Evolutionary conservation across 2,888 invertebrate genomes (phyloP), one percentile per base, ranked within the genome.

Genomic region (Tortricodes alternella): DNA sequence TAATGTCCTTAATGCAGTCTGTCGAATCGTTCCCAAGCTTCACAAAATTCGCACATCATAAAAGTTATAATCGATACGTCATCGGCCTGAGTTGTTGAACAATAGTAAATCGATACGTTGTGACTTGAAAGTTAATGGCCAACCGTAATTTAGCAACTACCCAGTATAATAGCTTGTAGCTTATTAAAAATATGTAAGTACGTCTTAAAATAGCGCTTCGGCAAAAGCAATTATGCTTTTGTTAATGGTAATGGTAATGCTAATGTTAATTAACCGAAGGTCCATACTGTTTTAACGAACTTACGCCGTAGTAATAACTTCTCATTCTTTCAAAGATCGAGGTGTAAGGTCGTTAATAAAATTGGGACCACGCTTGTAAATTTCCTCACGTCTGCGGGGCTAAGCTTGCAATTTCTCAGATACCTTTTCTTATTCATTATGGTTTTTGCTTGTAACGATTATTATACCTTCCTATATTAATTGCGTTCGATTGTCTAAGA

Each of bases 161-260:
- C 19, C 21, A 9, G 34, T 46, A 29, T 38, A 43, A 24, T 24
- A 35, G 24, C 51, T 13, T 32, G 23, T 32, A 18, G 34, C 23
- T 24, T 16, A 41, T 39, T 21, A 21, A 41, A 41, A 11, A 23
- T 8, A 24, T 34, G 41, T n/a, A n/a, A n/a, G n/a, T 41, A 2
- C 13, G 39, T 35, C 32, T 43, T 29, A 24, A 51, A 43, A 43
- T 43, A 51, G 43, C 32, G 29, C n/a, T n/a, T n/a, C n/a, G n/a
- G n/a, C n/a, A n/a, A n/a, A n/a, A n/a, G n/a, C n/a, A n/a, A n/a
- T n/a, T 19, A 34, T 32, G 34, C 34, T 23, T 21, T 19, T 18
- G 34, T 19, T 51, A 43, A 51, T 51, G n/a, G n/a, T n/a, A n/a
- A n/a, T n/a, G n/a, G n/a, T n/a, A n/a, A n/a, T 51, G 34, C 41